Evolutionary conservation across 2,113 vertebrate species (phyloP).

Genomic region (Corythornis madagascariensis): DNA sequence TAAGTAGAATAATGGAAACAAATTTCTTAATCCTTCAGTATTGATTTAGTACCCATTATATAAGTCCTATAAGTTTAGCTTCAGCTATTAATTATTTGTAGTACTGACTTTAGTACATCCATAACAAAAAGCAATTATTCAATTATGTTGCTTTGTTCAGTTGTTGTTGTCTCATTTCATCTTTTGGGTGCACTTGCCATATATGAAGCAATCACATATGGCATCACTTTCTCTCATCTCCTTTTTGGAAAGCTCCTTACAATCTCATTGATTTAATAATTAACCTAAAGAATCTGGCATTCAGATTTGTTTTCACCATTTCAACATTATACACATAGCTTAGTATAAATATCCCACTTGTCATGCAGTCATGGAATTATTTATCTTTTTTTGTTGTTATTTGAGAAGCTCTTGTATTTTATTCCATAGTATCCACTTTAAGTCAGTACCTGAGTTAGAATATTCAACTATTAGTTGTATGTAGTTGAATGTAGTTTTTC

Average conservation of each 20-base stretch:
- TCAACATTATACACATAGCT: fast-evolving
- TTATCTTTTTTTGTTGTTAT: neutral
- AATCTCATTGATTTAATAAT: neutral
- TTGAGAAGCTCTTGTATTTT: fast-evolving
- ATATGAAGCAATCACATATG: no score
- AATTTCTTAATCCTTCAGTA: neutral
- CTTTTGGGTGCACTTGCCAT: neutral
- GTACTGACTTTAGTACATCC: neutral
- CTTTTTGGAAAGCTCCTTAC: neutral
- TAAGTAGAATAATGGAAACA: neutral
- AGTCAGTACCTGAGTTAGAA: neutral
- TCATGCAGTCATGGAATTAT: neutral
- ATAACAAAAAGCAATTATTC: neutral
- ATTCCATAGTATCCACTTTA: neutral
- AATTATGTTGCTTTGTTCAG: neutral
- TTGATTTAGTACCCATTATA: neutral
- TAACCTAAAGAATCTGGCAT: neutral
- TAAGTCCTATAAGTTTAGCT: neutral
- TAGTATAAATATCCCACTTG: neutral
- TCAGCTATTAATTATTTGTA: neutral
- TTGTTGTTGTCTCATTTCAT: neutral
- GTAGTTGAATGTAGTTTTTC: neutral
- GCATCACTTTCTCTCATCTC: neutral
- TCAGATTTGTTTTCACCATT: neutral
- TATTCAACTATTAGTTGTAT: neutral